Evolutionary conservation across 2,113 vertebrate genomes (phyloP).

Genomic region (Cromileptes altivelis): DNA sequence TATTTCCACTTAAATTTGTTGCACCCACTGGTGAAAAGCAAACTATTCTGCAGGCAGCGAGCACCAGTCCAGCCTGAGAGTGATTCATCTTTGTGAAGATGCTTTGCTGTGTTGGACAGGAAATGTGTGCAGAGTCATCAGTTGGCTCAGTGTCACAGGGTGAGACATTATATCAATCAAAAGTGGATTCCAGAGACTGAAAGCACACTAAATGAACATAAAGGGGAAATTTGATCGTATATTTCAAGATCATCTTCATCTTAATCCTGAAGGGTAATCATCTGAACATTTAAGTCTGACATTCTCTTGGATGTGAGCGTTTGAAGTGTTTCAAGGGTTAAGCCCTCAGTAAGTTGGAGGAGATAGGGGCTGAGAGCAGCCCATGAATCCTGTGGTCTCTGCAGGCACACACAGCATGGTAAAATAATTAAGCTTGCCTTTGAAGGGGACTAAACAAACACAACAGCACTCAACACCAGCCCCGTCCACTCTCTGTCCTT

Average conservation of each 20-base stretch:
- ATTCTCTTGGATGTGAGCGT: not conserved
- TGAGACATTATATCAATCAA: constrained; percentile 22
- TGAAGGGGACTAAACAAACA: constrained; percentile 88
- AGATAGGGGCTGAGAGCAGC: constrained; percentile 75
- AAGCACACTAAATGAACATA: not conserved
- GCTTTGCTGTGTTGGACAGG: constrained; percentile 1
- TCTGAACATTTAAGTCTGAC: not conserved
- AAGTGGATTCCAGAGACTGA: not conserved
- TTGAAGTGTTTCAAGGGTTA: constrained; percentile 64
- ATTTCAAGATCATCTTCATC: not conserved
- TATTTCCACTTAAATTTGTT: constrained; percentile 33
- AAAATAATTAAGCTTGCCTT: constrained; percentile 86
- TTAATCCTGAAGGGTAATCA: not conserved
- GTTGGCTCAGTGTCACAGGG: not conserved
- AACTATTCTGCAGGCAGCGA: constrained; percentile 48
- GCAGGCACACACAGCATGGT: constrained; percentile 83
- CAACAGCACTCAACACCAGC: constrained; percentile 83
- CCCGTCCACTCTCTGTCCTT: constrained; percentile 52
- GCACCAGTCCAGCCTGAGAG: constrained; percentile 13
- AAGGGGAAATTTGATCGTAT: not conserved
- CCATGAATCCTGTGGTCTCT: constrained; percentile 79
- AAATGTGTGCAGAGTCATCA: constrained; percentile 9
- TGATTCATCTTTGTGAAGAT: constrained; percentile 23
- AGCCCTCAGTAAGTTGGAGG: constrained; percentile 52
- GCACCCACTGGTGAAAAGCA: constrained; percentile 21